Evolutionary conservation across 2,888 invertebrate genomes (phyloP).

Genomic region (Drosophila differens): DNA sequence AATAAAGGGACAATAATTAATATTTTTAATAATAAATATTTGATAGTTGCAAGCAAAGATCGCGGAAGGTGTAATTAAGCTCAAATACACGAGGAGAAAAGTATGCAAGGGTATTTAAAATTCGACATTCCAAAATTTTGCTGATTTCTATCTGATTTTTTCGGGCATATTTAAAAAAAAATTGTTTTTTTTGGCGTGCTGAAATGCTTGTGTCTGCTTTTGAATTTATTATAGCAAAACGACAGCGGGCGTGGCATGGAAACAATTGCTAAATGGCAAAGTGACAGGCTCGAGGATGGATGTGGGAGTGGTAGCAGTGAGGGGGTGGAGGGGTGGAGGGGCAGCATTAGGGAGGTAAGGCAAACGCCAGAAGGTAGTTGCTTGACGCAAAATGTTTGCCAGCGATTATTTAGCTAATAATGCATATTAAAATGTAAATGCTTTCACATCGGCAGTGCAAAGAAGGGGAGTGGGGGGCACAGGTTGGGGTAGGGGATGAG

Average conservation of each 20-base stretch:
- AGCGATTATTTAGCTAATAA: slow-evolving; percentile 73
- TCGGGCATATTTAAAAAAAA: neutral
- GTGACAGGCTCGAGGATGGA: slow-evolving; percentile 34
- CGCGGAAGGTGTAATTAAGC: neutral
- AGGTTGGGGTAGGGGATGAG: neutral
- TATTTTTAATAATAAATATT: neutral
- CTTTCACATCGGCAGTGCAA: slow-evolving; percentile 3
- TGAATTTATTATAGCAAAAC: slow-evolving; percentile 68
- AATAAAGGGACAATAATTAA: neutral
- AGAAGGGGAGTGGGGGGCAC: neutral
- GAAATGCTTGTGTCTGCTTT: slow-evolving; percentile 47
- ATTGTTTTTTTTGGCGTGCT: slow-evolving; percentile 19
- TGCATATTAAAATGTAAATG: slow-evolving; percentile 71
- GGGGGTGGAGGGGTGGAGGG: neutral
- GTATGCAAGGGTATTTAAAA: slow-evolving; percentile 1
- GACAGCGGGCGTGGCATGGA: slow-evolving; percentile 56
- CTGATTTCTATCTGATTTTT: slow-evolving; percentile 8
- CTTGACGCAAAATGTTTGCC: slow-evolving; percentile 48
- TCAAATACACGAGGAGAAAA: neutral
- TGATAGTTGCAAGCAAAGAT: neutral
- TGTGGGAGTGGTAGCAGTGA: neutral
- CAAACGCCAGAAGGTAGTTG: slow-evolving; percentile 40
- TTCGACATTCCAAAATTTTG: neutral
- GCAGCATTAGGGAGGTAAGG: neutral
- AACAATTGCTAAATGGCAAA: slow-evolving; percentile 65